These are phyloP conservation scores for Coenonympha arcania DNA, from an alignment of 2,888 invertebrate species.

Conservation along the genomic window DNA sequence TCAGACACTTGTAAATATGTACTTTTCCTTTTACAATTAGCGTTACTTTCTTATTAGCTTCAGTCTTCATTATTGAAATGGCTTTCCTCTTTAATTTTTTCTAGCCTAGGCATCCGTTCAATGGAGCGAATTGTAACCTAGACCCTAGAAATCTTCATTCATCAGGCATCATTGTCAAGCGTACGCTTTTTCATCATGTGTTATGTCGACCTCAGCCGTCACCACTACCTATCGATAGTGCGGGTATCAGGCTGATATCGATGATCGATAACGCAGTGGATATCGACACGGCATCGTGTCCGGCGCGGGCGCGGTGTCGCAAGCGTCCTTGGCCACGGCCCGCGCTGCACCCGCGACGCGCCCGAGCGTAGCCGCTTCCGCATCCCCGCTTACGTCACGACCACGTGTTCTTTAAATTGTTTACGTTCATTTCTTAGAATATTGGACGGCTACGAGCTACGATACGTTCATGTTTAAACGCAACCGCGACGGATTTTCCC, in stretches of 20 bases:
- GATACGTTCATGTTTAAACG: too few species aligned
- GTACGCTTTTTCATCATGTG: too few species aligned
- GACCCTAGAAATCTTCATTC: too few species aligned
- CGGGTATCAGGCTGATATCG: slow-evolving; percentile 10
- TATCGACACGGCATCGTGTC: slow-evolving; percentile 41
- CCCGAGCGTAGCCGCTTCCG: slow-evolving; percentile 62
- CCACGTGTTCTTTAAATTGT: slow-evolving; percentile 24
- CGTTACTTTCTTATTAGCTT: too few species aligned
- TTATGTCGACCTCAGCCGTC: background rate
- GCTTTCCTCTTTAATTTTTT: too few species aligned
- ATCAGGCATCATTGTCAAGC: too few species aligned
- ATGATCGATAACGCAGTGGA: too few species aligned
- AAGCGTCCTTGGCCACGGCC: slow-evolving; percentile 57
- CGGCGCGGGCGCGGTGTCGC: slow-evolving; percentile 45
- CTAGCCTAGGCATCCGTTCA: too few species aligned
- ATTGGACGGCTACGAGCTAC: background rate
- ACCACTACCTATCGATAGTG: slow-evolving; percentile 20
- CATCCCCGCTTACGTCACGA: slow-evolving; percentile 46
- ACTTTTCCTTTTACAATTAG: too few species aligned
- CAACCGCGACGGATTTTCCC: background rate
- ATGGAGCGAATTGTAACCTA: too few species aligned
- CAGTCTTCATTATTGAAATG: too few species aligned
- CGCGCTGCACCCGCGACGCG: slow-evolving; percentile 38
- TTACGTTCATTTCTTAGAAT: slow-evolving; percentile 10
- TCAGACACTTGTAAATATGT: too few species aligned